Base-by-base conservation (phyloP, 1,140 invertebrate species). In the Mycetomoellerius zeteki region DNA sequence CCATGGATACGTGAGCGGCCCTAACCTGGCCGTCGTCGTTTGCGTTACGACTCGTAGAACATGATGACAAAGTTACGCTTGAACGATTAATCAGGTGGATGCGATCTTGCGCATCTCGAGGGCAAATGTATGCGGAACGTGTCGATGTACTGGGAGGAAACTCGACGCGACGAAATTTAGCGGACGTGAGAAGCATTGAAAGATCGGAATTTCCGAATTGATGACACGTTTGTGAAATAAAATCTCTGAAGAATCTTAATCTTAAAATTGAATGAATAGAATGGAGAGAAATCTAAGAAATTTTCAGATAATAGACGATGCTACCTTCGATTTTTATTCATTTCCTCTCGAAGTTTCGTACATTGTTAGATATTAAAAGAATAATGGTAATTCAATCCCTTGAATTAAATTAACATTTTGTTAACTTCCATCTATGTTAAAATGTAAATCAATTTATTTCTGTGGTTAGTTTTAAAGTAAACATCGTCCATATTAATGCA, bases 61-160 rank as follows among this genome's bases (percentile, higher is more conserved):
- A 86, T 60, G 85, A 81, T 81, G 64, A 90, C 87, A 89, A 89
- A 87, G 84, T 87, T 81, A 69, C 84, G 87, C 86, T 80, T 56
- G 88, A 90, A 89, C 85, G 85, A 89, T 90, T 90, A 90, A 78
- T 86, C 77, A 84, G 71, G 19, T 52, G 47, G 21, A 85, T 64
- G 27, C 84, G 78, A 47, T 82, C 43, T 43, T 19, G 73, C 64
- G 85, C 67, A 75, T 88, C 67, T 65, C 77, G 82, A 75, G 78
- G 85, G 86, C 75, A 87, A 73, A 88, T 71, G 43, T 72, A 88
- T 73, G 86, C 62, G 60, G 60, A n/a, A 77, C 50, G 82, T 30
- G 58, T 78, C 43, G 21, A 33, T 56, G 64, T 7, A 37, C 30
- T 5, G 21, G 62, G 24, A 16, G 37, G 12, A 43, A 43, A 47